Evolutionary conservation across 1,140 invertebrate species (phyloP).

Genomic region (Caenorhabditis tropicalis): DNA sequence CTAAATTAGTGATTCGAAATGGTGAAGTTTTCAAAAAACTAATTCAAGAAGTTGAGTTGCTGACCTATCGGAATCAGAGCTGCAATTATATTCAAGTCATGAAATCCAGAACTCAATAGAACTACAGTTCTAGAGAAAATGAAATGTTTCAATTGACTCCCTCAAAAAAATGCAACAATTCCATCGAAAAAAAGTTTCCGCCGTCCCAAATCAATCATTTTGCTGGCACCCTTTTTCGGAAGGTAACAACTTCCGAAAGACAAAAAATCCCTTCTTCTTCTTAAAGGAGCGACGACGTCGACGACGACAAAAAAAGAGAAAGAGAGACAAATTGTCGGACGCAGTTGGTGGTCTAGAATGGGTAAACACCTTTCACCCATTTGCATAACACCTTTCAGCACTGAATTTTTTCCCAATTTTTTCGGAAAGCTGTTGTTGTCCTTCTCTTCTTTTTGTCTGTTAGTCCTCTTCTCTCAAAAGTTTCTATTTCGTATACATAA

Average conservation of each 20-base stretch:
- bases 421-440: neutral
- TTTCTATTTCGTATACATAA: constrained; percentile 22
- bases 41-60: too few species aligned
- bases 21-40: too few species aligned
- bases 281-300: neutral
- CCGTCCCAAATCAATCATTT: neutral
- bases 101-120: too few species aligned
- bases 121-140: too few species aligned
- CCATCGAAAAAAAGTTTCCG: neutral
- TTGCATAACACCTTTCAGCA: constrained; percentile 38
- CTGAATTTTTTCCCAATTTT: neutral
- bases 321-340: constrained; percentile 17
- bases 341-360: constrained; percentile 35
- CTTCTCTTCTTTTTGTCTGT: neutral
- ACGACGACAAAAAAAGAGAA: neutral
- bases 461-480: neutral
- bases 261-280: neutral
- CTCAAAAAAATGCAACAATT: neutral
- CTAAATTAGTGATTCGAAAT: too few species aligned
- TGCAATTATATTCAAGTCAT: too few species aligned
- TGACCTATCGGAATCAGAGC: too few species aligned
- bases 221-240: neutral
- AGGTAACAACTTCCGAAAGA: constrained; percentile 27
- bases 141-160: too few species aligned
- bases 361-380: constrained; percentile 12